Evolutionary conservation across 1,140 invertebrate species (phyloP), one percentile per base, ranked within the genome.

Genomic region (Tyrophagus putrescentiae): DNA sequence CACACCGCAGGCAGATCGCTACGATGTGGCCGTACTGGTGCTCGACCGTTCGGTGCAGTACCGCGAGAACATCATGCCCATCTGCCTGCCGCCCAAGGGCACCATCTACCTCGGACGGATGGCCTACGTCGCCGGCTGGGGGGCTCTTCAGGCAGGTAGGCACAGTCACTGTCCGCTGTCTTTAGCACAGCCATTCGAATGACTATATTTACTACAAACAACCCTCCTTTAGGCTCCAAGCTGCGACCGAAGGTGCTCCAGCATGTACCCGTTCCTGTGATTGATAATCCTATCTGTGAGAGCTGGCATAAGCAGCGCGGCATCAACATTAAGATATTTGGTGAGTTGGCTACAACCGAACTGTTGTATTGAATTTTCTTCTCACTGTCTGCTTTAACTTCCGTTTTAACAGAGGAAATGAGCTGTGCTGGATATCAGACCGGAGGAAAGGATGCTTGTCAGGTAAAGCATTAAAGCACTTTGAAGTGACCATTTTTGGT

Each of bases 101-200:
- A 84, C 87, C 61, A 86, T 87, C 68, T 93, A 90, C 71, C 73
- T 89, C 9, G 88, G 89, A 5, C 84, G 88, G 70, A 87, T 85
- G 62, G 89, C 87, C 3, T 91, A 87, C 80, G 88, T 87, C 16
- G 87, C 88, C 0, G 90, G 90, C 32, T 94, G 90, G 90, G 90
- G 90, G 27, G 89, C 89, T 5, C 73, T 93, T n/a, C 85, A 82
- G 73, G 77, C 80, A 68, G 80, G 80, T 72, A 65, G 42, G 60
- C 21, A n/a, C 32, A 5, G 11, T 2, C 16, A 31, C 28, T 18
- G 31, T 4, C 4, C 6, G 9, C 18, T 13, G 5, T 45, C 32
- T 23, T 3, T 42, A 4, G 4, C 3, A 57, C 29, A 34, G 13
- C 42, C 52, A 23, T 5, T 34, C 13, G n/a, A 13, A 39, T 39